These are phyloP conservation scores for Acleris holmiana DNA, from an alignment of 2,888 invertebrate genomes.

Conservation along the genomic window DNA sequence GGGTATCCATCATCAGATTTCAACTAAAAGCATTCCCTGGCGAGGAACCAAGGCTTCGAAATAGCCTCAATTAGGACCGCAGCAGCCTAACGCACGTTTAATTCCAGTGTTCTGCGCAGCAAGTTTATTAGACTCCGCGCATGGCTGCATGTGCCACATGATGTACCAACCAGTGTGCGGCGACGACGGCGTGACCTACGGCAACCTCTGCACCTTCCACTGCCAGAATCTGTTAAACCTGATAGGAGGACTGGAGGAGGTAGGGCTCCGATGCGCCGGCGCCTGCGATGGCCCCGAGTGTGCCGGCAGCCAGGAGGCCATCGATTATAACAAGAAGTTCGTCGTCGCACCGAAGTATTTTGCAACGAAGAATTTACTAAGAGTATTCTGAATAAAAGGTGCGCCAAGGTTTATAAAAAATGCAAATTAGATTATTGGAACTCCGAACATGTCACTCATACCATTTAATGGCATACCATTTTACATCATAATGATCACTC, in stretches of 20 bases:
- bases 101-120: neutral
- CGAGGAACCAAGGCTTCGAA: too few species aligned
- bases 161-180: neutral
- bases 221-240: neutral
- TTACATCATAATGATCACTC: too few species aligned
- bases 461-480: too few species aligned
- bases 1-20: too few species aligned
- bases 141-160: neutral
- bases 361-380: too few species aligned
- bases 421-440: too few species aligned
- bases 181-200: neutral
- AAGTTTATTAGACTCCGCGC: neutral
- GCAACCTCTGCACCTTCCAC: neutral
- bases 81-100: neutral
- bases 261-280: neutral
- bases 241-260: neutral
- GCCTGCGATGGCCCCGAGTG: neutral
- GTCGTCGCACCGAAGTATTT: neutral
- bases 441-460: too few species aligned
- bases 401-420: too few species aligned
- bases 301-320: too few species aligned
- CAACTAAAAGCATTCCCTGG: too few species aligned
- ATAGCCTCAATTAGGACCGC: too few species aligned
- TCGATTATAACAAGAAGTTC: neutral
- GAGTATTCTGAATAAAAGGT: neutral